These are phyloP conservation scores for Thyatira batis DNA, from an alignment of 2,888 invertebrate genomes.

Conservation along the genomic window DNA sequence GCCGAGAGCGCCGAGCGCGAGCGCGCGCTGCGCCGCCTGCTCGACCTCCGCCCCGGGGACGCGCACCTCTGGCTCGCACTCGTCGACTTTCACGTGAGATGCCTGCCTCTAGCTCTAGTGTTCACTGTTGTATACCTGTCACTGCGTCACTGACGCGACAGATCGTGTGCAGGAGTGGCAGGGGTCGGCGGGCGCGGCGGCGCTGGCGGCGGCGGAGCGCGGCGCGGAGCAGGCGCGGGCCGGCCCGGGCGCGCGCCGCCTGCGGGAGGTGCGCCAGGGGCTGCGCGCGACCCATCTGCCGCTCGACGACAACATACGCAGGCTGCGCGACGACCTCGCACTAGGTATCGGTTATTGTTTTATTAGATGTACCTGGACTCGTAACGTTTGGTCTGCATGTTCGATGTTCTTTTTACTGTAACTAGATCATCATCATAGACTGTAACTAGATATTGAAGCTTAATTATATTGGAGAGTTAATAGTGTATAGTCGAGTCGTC, in stretches of 20 bases:
- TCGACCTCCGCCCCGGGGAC: conserved; percentile 13
- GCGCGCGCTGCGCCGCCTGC: conserved; percentile 18
- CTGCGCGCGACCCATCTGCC: conserved; percentile 3
- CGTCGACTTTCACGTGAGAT: background rate
- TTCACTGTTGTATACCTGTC: background rate
- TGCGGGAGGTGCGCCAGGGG: conserved; percentile 14
- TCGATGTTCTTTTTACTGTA: too few species aligned
- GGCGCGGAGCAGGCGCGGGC: conserved; percentile 15
- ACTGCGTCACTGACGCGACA: too few species aligned
- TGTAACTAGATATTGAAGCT: too few species aligned
- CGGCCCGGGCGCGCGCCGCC: conserved; percentile 22
- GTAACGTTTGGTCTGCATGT: too few species aligned
- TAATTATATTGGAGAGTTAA: too few species aligned
- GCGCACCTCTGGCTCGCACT: background rate
- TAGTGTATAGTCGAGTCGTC: too few species aligned
- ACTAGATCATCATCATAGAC: too few species aligned
- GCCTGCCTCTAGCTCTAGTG: background rate
- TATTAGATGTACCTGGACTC: too few species aligned
- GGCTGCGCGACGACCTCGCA: background rate
- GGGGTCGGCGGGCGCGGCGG: conserved; percentile 5
- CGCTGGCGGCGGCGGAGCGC: conserved; percentile 13
- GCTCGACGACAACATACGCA: background rate
- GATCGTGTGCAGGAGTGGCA: background rate
- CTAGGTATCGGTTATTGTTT: too few species aligned
- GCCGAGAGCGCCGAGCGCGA: conserved; percentile 4